Conservation (phyloP, 2,888 invertebrate genomes). For the Metellina segmentata region DNA sequence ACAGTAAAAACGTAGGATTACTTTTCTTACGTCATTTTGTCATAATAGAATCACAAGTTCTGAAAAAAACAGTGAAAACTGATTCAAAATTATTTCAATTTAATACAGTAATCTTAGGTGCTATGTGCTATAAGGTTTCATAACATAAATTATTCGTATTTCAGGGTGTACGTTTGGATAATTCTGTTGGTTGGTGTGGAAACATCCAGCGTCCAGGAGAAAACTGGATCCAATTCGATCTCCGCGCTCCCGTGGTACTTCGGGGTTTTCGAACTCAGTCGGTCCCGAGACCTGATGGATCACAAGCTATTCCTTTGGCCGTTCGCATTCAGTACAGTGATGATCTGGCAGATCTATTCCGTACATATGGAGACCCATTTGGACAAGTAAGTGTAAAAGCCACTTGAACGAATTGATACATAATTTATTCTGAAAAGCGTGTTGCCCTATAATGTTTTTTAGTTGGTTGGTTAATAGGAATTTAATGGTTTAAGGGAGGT, state of each 20-base stretch:
- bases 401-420: background rate
- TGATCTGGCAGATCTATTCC: constrained; percentile 92
- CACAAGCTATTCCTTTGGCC: constrained; percentile 92
- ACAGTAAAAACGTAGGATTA: constrained; percentile 86
- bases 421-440: no score
- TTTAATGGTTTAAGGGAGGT: no score
- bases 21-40: background rate
- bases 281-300: constrained; percentile 85
- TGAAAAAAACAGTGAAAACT: background rate
- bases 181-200: constrained; percentile 93
- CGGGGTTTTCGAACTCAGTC: constrained; percentile 93
- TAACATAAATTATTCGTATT: constrained; percentile 75
- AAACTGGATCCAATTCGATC: constrained; percentile 91
- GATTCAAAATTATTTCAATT: no score
- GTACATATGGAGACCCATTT: constrained; percentile 95
- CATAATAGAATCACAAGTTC: background rate
- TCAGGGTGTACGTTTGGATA: constrained; percentile 92
- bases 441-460: no score
- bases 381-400: constrained; percentile 83
- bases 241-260: constrained; percentile 93
- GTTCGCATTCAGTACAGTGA: constrained; percentile 93
- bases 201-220: constrained; percentile 91
- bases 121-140: background rate
- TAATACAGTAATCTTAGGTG: no score
- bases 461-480: no score